phyloP scores from a whole-genome alignment of 1,140 invertebrate species.

The Calycopis cecrops region DNA sequence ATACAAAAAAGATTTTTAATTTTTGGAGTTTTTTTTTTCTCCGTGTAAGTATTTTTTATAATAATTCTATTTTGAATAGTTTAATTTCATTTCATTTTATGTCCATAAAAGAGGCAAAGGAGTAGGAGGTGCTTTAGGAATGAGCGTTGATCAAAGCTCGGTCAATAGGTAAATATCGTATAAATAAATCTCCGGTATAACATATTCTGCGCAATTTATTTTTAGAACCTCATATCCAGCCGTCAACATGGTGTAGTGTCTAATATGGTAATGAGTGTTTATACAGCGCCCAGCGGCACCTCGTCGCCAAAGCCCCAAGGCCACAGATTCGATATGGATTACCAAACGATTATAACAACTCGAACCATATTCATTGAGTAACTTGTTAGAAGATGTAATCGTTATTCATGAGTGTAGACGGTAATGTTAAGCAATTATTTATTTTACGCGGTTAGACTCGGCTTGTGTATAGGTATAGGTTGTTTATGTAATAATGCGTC shows the following conservation, averaged over 20 bases:
- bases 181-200: too few species aligned
- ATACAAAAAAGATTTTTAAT: too few species aligned
- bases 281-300: not conserved
- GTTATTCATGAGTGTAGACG: not conserved
- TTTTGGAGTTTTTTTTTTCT: too few species aligned
- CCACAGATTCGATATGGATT: not conserved
- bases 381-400: not conserved
- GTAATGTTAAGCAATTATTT: slow-evolving; percentile 7
- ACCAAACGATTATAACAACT: slow-evolving; percentile 1
- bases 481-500: not conserved
- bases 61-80: too few species aligned
- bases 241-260: not conserved
- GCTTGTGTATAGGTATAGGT: not conserved
- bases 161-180: too few species aligned
- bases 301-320: not conserved
- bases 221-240: too few species aligned
- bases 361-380: slow-evolving; percentile 5
- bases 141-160: too few species aligned
- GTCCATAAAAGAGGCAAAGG: too few species aligned
- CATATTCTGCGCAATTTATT: too few species aligned
- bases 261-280: slow-evolving; percentile 7
- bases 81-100: too few species aligned
- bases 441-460: not conserved
- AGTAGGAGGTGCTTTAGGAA: too few species aligned
- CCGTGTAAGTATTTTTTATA: too few species aligned